A percentile compares a stretch with the other conserved stretches of the same genome.
phyloP scores from a whole-genome alignment of 2,113 vertebrate species.

The Xiphophorus couchianus region DNA sequence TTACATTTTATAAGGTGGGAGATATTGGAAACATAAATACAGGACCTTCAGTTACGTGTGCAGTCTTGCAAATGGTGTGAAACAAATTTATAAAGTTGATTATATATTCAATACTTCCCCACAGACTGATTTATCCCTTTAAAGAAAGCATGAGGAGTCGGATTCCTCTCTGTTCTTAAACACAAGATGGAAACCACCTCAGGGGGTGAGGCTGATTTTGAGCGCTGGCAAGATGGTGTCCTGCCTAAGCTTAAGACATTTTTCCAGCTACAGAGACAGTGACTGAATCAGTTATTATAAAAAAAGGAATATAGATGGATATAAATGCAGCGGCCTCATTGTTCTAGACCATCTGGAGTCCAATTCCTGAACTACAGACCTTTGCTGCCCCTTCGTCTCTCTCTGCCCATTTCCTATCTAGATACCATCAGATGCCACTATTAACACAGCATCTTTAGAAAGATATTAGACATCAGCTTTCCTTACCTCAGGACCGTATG shows the following conservation, averaged over 20 bases:
- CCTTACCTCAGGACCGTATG: constrained; percentile 97
- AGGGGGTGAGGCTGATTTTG: constrained; percentile 27
- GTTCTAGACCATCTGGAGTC: no score
- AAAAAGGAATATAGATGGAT: background rate
- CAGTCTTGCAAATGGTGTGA: background rate
- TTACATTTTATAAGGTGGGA: background rate
- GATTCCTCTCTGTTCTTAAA: constrained; percentile 25
- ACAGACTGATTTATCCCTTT: constrained; percentile 5
- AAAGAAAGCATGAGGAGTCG: constrained; percentile 42
- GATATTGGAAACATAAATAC: background rate
- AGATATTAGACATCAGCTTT: background rate
- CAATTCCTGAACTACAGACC: background rate
- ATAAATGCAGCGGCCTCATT: no score
- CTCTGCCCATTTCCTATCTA: background rate
- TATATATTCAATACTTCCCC: background rate
- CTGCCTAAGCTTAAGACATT: background rate
- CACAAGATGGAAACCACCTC: constrained; percentile 26
- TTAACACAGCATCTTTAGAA: background rate
- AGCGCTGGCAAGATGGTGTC: constrained; percentile 22
- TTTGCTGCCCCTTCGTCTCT: background rate
- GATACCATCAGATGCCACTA: background rate
- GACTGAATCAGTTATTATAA: no score
- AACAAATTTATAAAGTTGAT: no score
- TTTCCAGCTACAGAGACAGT: background rate
- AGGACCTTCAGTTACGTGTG: background rate